Evolutionary conservation across 2,113 vertebrate genomes (phyloP).

Genomic region (Eulacestoma nigropectus): DNA sequence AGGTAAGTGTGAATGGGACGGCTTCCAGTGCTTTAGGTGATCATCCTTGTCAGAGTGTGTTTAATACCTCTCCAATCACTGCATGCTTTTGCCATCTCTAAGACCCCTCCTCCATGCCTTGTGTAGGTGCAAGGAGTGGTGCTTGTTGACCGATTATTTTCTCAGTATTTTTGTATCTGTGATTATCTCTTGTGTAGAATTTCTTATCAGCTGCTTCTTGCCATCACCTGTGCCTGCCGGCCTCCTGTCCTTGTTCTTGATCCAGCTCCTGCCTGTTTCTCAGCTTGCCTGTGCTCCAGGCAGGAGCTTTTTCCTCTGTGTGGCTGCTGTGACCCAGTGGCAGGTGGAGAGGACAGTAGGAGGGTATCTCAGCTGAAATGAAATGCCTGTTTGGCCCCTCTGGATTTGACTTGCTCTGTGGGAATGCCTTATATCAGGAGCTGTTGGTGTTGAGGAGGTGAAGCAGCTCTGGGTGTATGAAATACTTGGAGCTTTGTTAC

Average conservation of each 20-base stretch:
- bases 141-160: neutral
- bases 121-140: neutral
- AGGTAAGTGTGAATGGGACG: neutral
- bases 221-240: neutral
- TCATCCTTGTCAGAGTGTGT: neutral
- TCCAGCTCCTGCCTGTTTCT: neutral
- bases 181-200: neutral
- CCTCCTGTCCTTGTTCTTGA: rapidly evolving
- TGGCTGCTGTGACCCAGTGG: neutral
- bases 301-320: neutral
- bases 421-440: neutral
- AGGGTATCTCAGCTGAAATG: neutral
- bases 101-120: neutral
- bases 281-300: neutral
- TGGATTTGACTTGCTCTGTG: neutral
- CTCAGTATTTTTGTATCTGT: neutral
- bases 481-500: neutral
- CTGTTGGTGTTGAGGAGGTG: neutral
- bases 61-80: neutral
- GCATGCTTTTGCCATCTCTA: neutral
- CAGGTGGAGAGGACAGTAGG: neutral
- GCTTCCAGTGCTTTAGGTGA: neutral
- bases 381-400: neutral
- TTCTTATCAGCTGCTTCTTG: neutral
- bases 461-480: neutral